A percentile compares a stretch with the other conserved stretches of the same genome.
Evolutionary conservation across 2,113 vertebrate species (phyloP).

Genomic region (Phocoena phocoena): DNA sequence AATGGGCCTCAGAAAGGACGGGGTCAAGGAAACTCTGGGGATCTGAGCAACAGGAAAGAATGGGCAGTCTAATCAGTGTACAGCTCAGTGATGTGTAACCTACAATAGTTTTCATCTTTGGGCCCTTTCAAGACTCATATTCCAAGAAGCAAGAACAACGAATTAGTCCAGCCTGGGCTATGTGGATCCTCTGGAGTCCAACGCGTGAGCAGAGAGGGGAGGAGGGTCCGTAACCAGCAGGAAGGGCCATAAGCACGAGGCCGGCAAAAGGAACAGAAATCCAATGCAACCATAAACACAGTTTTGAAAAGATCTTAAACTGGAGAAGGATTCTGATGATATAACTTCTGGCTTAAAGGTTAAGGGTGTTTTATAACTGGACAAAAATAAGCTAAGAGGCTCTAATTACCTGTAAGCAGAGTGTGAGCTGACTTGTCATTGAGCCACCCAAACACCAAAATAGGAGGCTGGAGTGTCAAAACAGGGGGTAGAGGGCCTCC

Average conservation of each 20-base stretch:
- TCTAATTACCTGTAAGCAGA: not conserved
- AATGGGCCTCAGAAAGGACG: not conserved
- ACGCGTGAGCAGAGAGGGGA: not conserved
- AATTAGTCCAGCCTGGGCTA: not conserved
- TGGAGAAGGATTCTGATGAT: not conserved
- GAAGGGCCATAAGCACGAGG: not conserved
- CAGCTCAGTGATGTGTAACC: not conserved
- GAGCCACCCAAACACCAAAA: not conserved
- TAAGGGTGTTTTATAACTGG: not conserved
- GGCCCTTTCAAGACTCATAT: not conserved
- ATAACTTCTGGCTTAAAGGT: not conserved
- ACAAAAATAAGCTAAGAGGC: not conserved
- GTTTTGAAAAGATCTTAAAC: not conserved
- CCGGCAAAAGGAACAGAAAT: not conserved
- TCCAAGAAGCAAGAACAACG: too few relatives aligned
- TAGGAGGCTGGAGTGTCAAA: not conserved
- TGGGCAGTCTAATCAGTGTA: not conserved
- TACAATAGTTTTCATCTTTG: not conserved
- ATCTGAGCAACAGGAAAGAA: not conserved
- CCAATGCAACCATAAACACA: not conserved
- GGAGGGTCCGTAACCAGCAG: accelerated
- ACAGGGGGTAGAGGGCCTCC: accelerated
- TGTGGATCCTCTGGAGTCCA: too few relatives aligned
- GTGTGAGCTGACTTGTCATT: not conserved
- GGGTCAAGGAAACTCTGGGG: not conserved